Conservation (phyloP, 2,888 invertebrate species). For the Cataglyphis altisquamis region DNA sequence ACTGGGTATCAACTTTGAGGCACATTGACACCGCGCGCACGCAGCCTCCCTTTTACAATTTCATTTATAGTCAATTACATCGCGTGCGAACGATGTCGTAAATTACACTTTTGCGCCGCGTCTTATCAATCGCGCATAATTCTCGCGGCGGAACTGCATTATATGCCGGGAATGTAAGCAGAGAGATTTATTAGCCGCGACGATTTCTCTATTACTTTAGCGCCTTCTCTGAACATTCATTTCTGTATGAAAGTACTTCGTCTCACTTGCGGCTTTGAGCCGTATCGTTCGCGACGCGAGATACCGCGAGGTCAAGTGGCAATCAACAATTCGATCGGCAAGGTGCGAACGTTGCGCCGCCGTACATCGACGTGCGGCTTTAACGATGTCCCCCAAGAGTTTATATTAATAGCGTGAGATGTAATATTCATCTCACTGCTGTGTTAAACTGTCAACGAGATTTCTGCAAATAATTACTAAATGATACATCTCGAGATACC, state of each 20-base stretch:
- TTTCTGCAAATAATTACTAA: slow-evolving; percentile 4
- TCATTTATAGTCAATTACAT: slow-evolving; percentile 71
- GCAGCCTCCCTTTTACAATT: slow-evolving; percentile 55
- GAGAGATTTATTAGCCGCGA: slow-evolving; percentile 71
- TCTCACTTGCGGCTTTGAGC: slow-evolving; percentile 25
- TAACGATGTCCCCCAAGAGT: slow-evolving; percentile 28
- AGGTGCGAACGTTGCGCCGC: slow-evolving; percentile 28
- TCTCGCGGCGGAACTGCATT: slow-evolving; percentile 67
- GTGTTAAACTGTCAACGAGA: background rate
- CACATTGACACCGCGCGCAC: background rate
- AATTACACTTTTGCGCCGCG: slow-evolving; percentile 72
- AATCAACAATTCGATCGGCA: slow-evolving; percentile 63
- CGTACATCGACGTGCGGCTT: slow-evolving; percentile 20
- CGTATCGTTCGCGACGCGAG: slow-evolving; percentile 38
- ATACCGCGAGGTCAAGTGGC: slow-evolving; percentile 62
- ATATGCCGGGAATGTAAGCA: slow-evolving; percentile 62
- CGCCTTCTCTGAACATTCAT: slow-evolving; percentile 62
- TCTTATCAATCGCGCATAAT: slow-evolving; percentile 73
- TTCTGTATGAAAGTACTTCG: slow-evolving; percentile 58
- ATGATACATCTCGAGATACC: background rate
- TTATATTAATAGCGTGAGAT: slow-evolving; percentile 26
- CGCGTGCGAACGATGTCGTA: slow-evolving; percentile 68
- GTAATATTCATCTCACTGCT: slow-evolving; percentile 33
- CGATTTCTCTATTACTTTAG: slow-evolving; percentile 71
- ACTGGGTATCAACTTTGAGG: slow-evolving; percentile 25